Evolutionary conservation across 2,888 invertebrate species (phyloP).

Genomic region (Xestia xanthographa): DNA sequence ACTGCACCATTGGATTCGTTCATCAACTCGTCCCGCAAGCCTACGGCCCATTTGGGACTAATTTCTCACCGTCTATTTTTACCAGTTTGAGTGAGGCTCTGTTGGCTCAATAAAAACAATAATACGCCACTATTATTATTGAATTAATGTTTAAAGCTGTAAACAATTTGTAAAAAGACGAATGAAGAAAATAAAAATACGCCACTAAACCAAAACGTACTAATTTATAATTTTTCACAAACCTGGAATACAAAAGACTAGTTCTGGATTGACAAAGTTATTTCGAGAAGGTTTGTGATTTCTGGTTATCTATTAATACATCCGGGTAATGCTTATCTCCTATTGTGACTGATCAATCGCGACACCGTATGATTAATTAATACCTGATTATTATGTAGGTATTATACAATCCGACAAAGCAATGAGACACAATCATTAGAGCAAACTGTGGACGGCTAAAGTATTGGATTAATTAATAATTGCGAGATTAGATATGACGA

Average conservation of each 20-base stretch:
- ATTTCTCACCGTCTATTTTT: constrained; percentile 11
- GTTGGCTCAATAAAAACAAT: background rate
- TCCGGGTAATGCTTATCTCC: constrained; percentile 31
- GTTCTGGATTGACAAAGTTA: constrained; percentile 17
- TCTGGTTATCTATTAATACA: constrained; percentile 23
- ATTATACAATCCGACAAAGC: constrained; percentile 11
- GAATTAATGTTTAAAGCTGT: too few relatives aligned
- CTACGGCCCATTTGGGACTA: too few relatives aligned
- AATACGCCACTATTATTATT: background rate
- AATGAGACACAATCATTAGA: constrained; percentile 5
- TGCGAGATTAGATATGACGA: constrained; percentile 10
- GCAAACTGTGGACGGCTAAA: background rate
- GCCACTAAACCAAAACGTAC: background rate
- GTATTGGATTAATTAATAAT: constrained; percentile 4
- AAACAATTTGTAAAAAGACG: too few relatives aligned
- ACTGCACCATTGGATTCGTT: too few relatives aligned
- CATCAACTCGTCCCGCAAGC: too few relatives aligned
- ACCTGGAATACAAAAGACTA: background rate
- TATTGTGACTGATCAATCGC: constrained; percentile 39
- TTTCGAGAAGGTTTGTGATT: constrained; percentile 14
- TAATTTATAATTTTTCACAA: background rate
- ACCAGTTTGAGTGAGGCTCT: background rate
- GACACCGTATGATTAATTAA: constrained; percentile 38
- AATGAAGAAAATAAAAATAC: background rate
- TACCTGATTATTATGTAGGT: constrained; percentile 28